Base-by-base conservation (phyloP, 30 jellyfish, hydroid and myxozoan species). In the Aurelia sp. region DNA sequence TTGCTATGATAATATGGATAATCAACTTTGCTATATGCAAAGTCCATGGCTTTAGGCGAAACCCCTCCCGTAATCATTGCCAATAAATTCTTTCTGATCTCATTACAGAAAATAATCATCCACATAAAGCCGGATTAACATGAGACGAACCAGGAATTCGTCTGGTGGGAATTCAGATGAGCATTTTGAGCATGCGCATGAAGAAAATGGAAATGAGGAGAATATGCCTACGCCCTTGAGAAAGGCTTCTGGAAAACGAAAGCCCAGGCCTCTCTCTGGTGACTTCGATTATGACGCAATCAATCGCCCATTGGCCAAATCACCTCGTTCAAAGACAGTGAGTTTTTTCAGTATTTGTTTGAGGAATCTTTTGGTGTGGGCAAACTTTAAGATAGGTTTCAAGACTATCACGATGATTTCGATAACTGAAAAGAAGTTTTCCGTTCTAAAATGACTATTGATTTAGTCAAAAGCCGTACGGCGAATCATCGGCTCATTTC, bases 271-370 rank as follows among this genome's bases (percentile, higher is more conserved):
- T 19, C 74, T 71, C 27, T 83, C 92, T 18, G 92, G 92, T 11
- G 84, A 72, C 11, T 19, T 83, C 58, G 92, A 83, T 60, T 83
- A 83, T 58, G 92, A 83, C 18, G 76, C 92, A 4, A 83, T 83
- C 81, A 83, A 83, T 48, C 86, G 62, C 55, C 92, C 92, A 21
- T 62, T 83, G 10, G 74, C 86, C 18, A 83, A 83, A 48, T 83
- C 92, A 47, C 92, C 92, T 52, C 70, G 71, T 51, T n/a, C 79
- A 11, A 61, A 47, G 19, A 63, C 23, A 16, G 78, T 21, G 40
- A 62, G 88, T 8, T 63, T n/a, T 61, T 80, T 7, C 7, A 37
- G 7, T 3, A 37, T 37, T 37, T 37, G 4, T 5, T 37, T 37
- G 50, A 37, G 33, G 33, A 27, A 27, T 27, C 33, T 27, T 27